A percentile compares a stretch with the other conserved stretches of the same genome.
phyloP scores from a whole-genome alignment of 2,113 vertebrate species.

The Lepus timidus region DNA sequence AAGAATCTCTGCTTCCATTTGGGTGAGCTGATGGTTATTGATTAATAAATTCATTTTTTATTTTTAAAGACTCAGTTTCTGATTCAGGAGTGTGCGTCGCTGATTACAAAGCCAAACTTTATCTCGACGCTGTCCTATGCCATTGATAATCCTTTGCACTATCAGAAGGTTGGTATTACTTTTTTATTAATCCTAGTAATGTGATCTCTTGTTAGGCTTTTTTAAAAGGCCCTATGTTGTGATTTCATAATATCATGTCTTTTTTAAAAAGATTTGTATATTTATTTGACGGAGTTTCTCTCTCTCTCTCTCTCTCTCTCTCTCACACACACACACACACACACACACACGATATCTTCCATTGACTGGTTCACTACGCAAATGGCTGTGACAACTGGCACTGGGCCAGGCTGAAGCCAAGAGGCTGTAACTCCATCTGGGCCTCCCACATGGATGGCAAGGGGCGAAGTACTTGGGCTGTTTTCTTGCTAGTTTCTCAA shows the following conservation, averaged over 20 bases:
- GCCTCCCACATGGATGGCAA: too few species aligned
- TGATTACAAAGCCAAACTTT: slow-evolving; percentile 99
- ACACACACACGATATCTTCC: too few species aligned
- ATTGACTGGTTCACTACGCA: too few species aligned
- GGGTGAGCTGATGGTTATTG: not conserved
- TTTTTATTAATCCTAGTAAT: slow-evolving; percentile 51
- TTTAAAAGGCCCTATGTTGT: not conserved
- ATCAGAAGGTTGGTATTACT: slow-evolving; percentile 95
- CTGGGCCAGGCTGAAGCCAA: too few species aligned
- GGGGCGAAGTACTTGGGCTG: too few species aligned
- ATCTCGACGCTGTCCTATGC: slow-evolving; percentile 99
- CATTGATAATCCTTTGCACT: slow-evolving; percentile 99
- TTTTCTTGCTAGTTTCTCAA: too few species aligned
- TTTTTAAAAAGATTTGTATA: too few species aligned
- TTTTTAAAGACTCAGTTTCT: slow-evolving; percentile 98
- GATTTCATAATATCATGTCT: not conserved
- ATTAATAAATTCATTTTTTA: slow-evolving; percentile 71
- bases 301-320: too few species aligned
- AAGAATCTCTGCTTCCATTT: not conserved
- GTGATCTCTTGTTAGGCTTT: not conserved
- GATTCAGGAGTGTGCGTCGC: slow-evolving; percentile 99
- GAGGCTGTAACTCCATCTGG: too few species aligned
- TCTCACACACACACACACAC: not conserved
- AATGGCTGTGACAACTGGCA: too few species aligned
- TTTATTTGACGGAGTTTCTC: too few species aligned